A percentile compares a stretch with the other conserved stretches of the same genome.
phyloP scores from a whole-genome alignment of 1,140 invertebrate species.

The Musca domestica region DNA sequence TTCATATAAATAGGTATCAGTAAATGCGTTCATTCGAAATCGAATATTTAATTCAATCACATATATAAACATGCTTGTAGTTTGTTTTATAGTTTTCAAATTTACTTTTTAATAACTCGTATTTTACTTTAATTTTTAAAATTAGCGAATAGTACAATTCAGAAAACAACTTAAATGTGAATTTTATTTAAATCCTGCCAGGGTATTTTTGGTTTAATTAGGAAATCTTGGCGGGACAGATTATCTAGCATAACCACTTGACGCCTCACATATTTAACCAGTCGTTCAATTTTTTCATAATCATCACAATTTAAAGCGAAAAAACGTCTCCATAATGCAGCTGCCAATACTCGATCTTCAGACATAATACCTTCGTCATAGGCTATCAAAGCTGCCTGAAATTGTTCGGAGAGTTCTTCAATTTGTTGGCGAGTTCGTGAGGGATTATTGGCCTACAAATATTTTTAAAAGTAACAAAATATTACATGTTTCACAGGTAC shows the following conservation, averaged over 20 bases:
- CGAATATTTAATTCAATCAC: too few relatives aligned
- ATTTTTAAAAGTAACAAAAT: not conserved
- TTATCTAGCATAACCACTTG: constrained; percentile 61
- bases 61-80: too few relatives aligned
- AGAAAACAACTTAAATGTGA: constrained; percentile 2
- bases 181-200: constrained; percentile 51
- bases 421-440: constrained; percentile 61
- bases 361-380: constrained; percentile 81
- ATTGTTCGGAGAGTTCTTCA: constrained; percentile 67
- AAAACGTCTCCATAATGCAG: constrained; percentile 80
- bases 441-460: constrained; percentile 59
- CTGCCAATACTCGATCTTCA: constrained; percentile 72
- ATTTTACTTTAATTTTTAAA: constrained; percentile 1
- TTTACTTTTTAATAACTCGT: constrained; percentile 3
- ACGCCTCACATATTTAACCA: constrained; percentile 71
- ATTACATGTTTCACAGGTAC: not conserved
- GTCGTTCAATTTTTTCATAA: constrained; percentile 62
- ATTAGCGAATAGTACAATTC: not conserved
- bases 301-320: constrained; percentile 64
- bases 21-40: too few relatives aligned
- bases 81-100: too few relatives aligned
- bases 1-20: too few relatives aligned
- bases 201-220: constrained; percentile 47
- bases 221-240: constrained; percentile 50
- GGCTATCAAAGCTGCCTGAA: constrained; percentile 78